phyloP scores from a whole-genome alignment of 1,140 invertebrate species.

The Brachystomella parvula region DNA sequence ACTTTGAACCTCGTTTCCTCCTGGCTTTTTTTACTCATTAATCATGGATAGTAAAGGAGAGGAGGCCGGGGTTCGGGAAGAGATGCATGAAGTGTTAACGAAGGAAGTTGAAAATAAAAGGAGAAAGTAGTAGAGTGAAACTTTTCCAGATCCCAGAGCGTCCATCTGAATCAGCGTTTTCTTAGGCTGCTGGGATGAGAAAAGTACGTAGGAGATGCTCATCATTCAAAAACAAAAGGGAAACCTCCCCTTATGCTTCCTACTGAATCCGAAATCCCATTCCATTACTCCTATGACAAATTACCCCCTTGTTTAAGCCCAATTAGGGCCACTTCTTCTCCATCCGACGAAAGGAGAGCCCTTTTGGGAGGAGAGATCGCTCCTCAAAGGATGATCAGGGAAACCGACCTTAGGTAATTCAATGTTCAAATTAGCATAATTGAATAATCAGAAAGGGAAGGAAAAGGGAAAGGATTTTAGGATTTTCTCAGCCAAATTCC shows the following conservation, averaged over 20 bases:
- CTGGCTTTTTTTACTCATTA: neutral
- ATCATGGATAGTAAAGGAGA: neutral
- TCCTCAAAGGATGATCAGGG: neutral
- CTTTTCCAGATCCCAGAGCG: neutral
- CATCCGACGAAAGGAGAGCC: neutral
- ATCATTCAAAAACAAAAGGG: neutral
- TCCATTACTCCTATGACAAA: slow-evolving; percentile 25
- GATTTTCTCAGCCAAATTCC: neutral
- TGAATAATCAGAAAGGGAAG: slow-evolving; percentile 14
- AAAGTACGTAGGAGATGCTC: neutral
- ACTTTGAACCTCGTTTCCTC: too few species aligned
- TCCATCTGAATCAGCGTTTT: slow-evolving; percentile 1
- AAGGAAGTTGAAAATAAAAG: slow-evolving; percentile 23
- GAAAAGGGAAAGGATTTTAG: neutral
- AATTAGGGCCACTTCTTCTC: slow-evolving; percentile 21
- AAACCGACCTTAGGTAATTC: slow-evolving; percentile 22
- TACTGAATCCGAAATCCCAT: slow-evolving; percentile 29
- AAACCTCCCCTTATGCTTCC: slow-evolving; percentile 1
- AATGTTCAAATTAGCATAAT: slow-evolving; percentile 36
- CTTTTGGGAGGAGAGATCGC: neutral
- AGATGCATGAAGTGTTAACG: slow-evolving; percentile 22
- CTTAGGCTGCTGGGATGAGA: too few species aligned
- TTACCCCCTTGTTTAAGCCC: slow-evolving; percentile 28
- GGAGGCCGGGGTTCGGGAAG: slow-evolving; percentile 1
- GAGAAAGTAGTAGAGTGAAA: slow-evolving; percentile 3